Evolutionary conservation across 1,140 invertebrate genomes (phyloP).

Genomic region (Eriosoma lanigerum): DNA sequence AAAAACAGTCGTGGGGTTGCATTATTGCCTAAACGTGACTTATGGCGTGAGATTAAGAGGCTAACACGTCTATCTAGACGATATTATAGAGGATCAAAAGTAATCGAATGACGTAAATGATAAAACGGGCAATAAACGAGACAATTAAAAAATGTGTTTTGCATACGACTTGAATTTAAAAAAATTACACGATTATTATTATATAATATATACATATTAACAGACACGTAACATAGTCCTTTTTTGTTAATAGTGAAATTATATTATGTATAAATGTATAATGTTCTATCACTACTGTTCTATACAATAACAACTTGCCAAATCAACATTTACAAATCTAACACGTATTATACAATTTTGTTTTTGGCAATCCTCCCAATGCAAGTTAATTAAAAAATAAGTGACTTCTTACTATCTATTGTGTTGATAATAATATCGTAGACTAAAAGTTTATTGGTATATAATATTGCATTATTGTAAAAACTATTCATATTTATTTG

Average conservation of each 20-base stretch:
- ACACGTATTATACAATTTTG: no score
- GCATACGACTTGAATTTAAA: not conserved
- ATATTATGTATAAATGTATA: no score
- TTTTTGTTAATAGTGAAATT: not conserved
- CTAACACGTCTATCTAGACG: not conserved
- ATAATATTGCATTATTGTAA: not conserved
- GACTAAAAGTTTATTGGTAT: no score
- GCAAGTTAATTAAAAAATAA: no score
- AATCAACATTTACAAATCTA: not conserved
- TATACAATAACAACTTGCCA: not conserved
- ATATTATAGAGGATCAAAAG: not conserved
- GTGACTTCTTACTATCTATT: no score
- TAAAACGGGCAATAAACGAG: constrained; percentile 28
- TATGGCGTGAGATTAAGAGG: constrained; percentile 25
- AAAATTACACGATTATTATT: not conserved
- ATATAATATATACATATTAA: not conserved
- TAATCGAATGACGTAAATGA: not conserved
- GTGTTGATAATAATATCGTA: no score
- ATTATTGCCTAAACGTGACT: constrained; percentile 50
- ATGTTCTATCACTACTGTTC: not conserved
- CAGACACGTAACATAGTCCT: not conserved
- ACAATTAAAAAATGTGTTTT: constrained; percentile 11
- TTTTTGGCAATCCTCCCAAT: no score
- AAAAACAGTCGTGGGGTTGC: not conserved
- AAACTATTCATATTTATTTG: constrained; percentile 4